Conservation (phyloP, 2,797 vertebrate species). For the Holocentrus rufus region DNA sequence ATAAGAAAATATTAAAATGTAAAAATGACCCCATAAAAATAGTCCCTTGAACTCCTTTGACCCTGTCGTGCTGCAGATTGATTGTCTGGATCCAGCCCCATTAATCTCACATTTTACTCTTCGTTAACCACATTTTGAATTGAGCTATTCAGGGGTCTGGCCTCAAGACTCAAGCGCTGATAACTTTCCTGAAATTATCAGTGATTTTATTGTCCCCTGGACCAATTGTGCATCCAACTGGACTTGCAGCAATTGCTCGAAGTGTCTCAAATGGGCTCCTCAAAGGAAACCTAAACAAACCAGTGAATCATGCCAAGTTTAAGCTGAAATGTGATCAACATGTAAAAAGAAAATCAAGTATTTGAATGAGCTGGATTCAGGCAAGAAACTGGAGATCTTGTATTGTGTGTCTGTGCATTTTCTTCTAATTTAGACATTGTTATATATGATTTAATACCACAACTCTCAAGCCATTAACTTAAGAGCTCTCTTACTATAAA, state of each 20-base stretch:
- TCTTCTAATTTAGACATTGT: conserved; percentile 20
- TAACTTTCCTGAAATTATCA: not conserved
- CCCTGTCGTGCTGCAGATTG: conserved; percentile 19
- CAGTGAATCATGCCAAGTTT: conserved; percentile 2
- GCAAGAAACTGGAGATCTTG: conserved; percentile 34
- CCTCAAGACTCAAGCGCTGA: conserved; percentile 9
- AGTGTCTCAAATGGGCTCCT: too few species aligned
- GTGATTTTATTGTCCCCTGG: not conserved
- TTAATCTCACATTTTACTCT: not conserved
- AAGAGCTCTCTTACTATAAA: conserved; percentile 38
- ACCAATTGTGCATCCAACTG: not conserved
- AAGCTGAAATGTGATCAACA: conserved; percentile 13
- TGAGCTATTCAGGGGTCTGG: not conserved
- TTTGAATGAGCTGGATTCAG: conserved; percentile 21
- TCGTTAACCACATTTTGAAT: not conserved
- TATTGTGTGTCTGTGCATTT: conserved; percentile 28
- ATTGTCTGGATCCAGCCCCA: not conserved
- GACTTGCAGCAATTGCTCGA: too few species aligned
- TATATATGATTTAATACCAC: conserved; percentile 19
- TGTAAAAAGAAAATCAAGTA: not conserved
- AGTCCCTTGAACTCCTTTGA: conserved; percentile 8
- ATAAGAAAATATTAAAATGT: conserved; percentile 15
- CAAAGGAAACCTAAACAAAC: not conserved
- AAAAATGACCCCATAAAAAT: conserved; percentile 5
- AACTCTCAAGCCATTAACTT: conserved; percentile 57